These are phyloP conservation scores for Bombus cullumanus DNA, from an alignment of 1,140 invertebrate genomes.

Conservation along the genomic window DNA sequence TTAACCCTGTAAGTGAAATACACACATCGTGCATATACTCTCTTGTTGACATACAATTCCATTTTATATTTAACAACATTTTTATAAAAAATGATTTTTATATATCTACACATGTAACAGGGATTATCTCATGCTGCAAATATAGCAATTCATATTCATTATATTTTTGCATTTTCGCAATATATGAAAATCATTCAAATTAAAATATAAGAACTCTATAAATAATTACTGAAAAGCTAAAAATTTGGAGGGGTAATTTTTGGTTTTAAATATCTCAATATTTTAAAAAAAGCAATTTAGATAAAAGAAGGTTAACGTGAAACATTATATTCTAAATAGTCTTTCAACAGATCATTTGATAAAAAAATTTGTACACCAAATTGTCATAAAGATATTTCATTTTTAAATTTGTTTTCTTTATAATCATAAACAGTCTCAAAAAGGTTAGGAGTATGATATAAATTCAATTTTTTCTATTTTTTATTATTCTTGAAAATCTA, in stretches of 20 bases:
- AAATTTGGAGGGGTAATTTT: conserved; percentile 15
- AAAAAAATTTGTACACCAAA: not conserved
- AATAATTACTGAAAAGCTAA: not conserved
- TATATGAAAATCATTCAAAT: not conserved
- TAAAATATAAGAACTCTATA: not conserved
- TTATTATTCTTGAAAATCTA: conserved; percentile 52
- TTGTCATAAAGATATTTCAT: not conserved
- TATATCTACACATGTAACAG: conserved; percentile 6
- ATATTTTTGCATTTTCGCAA: not conserved
- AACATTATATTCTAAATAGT: conserved; percentile 3
- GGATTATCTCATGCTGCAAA: not conserved
- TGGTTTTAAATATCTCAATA: not conserved
- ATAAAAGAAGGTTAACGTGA: not conserved
- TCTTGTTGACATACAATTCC: conserved; percentile 13
- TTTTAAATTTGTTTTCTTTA: conserved; percentile 1
- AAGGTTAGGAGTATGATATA: not conserved
- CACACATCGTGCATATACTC: not conserved
- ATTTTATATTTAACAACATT: conserved; percentile 28
- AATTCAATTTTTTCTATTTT: conserved; percentile 2
- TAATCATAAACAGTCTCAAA: not conserved
- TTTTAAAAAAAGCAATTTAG: conserved; percentile 14
- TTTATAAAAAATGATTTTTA: conserved; percentile 31
- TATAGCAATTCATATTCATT: conserved; percentile 4
- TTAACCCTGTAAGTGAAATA: conserved; percentile 41
- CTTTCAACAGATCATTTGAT: conserved; percentile 4